phyloP scores from a whole-genome alignment of 2,797 vertebrate genomes.

The Danio aesculapii region DNA sequence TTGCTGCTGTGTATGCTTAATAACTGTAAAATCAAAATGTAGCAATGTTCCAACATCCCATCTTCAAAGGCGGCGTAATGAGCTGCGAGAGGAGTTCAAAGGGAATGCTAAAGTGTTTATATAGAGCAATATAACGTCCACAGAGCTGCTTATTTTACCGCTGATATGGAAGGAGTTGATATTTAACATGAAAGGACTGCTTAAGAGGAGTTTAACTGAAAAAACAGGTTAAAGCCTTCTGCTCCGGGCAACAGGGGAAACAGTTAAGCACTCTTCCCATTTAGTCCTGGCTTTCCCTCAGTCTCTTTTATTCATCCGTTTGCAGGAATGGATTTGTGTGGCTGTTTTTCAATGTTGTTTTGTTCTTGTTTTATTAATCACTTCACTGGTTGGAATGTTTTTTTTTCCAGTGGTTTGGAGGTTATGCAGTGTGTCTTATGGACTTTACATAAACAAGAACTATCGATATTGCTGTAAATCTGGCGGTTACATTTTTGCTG shows the following conservation, averaged over 20 bases:
- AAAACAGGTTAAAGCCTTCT: slow-evolving; percentile 77
- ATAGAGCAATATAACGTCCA: slow-evolving; percentile 69
- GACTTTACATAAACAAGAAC: slow-evolving; percentile 23
- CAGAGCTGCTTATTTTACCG: slow-evolving; percentile 69
- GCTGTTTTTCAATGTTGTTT: slow-evolving; percentile 32
- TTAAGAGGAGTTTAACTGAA: slow-evolving; percentile 79
- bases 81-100: slow-evolving; percentile 78
- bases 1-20: slow-evolving; percentile 79
- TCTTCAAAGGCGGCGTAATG: slow-evolving; percentile 82
- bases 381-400: slow-evolving; percentile 44
- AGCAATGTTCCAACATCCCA: slow-evolving; percentile 73
- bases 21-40: slow-evolving; percentile 80
- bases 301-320: not conserved
- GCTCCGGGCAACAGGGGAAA: slow-evolving; percentile 70
- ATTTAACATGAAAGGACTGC: slow-evolving; percentile 78
- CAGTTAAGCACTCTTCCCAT: slow-evolving; percentile 49
- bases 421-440: slow-evolving; percentile 33
- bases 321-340: slow-evolving; percentile 2
- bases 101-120: slow-evolving; percentile 81
- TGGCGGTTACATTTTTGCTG: not conserved
- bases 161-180: slow-evolving; percentile 78
- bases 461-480: slow-evolving; percentile 6
- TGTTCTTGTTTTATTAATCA: slow-evolving; percentile 58
- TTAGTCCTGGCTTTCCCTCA: slow-evolving; percentile 12
- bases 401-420: slow-evolving; percentile 44